phyloP scores from a whole-genome alignment of 1,140 invertebrate genomes.

The Anoplolepis gracilipes region DNA sequence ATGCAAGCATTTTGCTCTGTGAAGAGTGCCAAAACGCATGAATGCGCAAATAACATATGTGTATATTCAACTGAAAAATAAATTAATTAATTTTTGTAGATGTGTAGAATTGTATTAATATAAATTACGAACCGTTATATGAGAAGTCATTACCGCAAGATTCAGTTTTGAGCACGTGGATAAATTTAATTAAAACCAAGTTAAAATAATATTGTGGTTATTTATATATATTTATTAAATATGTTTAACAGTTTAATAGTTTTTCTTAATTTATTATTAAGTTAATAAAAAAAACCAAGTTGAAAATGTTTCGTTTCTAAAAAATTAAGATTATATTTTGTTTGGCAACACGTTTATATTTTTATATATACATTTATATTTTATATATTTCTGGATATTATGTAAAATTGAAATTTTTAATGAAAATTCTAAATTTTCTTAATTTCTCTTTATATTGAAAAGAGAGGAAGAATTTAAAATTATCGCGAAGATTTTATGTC shows the following conservation, averaged over 20 bases:
- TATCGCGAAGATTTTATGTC: not conserved
- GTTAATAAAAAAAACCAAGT: not conserved
- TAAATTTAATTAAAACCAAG: constrained; percentile 23
- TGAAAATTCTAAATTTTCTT: not conserved
- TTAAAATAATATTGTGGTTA: not conserved
- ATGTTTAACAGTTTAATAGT: not conserved
- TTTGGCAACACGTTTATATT: not conserved
- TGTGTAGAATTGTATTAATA: not conserved
- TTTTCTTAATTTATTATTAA: not conserved
- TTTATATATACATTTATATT: not conserved
- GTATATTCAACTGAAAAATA: not conserved
- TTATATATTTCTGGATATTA: not conserved
- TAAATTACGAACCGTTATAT: constrained; percentile 23
- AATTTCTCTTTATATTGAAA: not conserved
- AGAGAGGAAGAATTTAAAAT: not conserved
- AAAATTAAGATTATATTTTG: not conserved
- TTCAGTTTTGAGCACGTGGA: not conserved
- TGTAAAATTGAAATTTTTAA: not conserved
- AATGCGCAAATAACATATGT: not conserved
- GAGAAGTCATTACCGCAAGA: not conserved
- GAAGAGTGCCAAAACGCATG: not conserved
- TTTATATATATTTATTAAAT: not conserved
- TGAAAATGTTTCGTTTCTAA: not conserved
- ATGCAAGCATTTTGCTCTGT: not conserved
- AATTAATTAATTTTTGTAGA: constrained; percentile 25